Conservation (phyloP, 1,140 invertebrate species). For the Drosophila saltans region DNA sequence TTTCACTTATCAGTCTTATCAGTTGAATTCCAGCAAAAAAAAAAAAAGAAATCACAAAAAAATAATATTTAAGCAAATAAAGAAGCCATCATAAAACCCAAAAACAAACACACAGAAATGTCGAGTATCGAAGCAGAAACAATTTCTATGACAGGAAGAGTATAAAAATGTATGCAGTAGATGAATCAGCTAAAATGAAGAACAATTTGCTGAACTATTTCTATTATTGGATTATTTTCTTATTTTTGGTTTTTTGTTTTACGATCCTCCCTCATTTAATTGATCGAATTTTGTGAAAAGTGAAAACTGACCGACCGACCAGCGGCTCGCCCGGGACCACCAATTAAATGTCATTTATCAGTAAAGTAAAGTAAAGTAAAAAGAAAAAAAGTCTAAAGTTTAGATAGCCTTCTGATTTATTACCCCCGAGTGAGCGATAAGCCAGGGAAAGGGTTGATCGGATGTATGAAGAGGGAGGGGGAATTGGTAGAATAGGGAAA, state of each 20-base stretch:
- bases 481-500: background rate
- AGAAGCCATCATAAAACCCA: constrained; percentile 10
- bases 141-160: constrained; percentile 8
- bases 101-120: constrained; percentile 2
- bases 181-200: background rate
- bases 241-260: background rate
- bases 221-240: constrained; percentile 1
- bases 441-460: constrained; percentile 24
- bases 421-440: constrained; percentile 55
- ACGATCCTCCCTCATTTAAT: background rate
- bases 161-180: constrained; percentile 1
- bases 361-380: constrained; percentile 22
- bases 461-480: constrained; percentile 20
- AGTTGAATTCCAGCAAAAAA: constrained; percentile 4
- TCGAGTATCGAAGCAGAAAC: background rate
- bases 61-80: constrained; percentile 14
- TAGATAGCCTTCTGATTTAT: constrained; percentile 82
- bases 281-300: constrained; percentile 13
- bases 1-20: background rate
- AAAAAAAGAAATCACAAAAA: background rate
- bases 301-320: background rate
- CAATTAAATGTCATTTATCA: constrained; percentile 81
- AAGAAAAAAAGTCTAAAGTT: constrained; percentile 66
- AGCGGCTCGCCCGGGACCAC: constrained; percentile 37
- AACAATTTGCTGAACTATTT: background rate